Percentiles rank a stretch among this genome's conserved stretches.
phyloP scores from a whole-genome alignment of 1,140 invertebrate species.

The Saccostrea glomerata region DNA sequence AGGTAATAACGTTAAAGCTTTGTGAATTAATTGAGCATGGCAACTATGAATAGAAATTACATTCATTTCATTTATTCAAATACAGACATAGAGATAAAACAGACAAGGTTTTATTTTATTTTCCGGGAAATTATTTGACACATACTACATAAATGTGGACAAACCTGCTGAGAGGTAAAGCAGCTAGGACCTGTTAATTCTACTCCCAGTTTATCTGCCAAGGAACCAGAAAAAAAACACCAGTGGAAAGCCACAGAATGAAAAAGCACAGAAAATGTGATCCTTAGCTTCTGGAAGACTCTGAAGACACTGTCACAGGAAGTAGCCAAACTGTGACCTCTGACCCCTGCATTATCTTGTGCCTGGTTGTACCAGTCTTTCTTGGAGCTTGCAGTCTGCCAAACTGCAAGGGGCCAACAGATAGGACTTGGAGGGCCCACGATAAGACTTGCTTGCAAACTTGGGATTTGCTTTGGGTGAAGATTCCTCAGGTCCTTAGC shows the following conservation, averaged over 20 bases:
- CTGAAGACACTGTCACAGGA: not conserved
- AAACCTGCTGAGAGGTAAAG: not conserved
- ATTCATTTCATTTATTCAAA: not conserved
- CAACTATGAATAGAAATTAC: not conserved
- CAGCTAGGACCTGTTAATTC: not conserved
- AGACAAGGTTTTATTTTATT: not conserved
- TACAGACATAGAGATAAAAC: not conserved
- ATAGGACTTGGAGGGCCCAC: constrained; percentile 17
- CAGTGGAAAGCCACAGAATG: not conserved
- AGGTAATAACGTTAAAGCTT: not conserved
- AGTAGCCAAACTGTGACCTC: constrained; percentile 32
- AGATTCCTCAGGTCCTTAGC: constrained; percentile 48
- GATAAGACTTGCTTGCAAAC: constrained; percentile 39
- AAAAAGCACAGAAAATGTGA: not conserved
- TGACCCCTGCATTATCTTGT: constrained; percentile 40
- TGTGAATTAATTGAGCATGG: not conserved
- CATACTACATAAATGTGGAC: not conserved
- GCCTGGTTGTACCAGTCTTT: constrained; percentile 22
- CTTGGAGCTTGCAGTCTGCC: not conserved
- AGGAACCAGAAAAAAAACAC: not conserved
- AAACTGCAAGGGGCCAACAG: constrained; percentile 21
- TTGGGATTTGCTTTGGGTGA: constrained; percentile 38
- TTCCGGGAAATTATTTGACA: not conserved
- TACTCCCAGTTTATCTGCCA: not conserved
- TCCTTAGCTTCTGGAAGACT: constrained; percentile 16